Base-by-base conservation (phyloP, 2,888 invertebrate species). In the Drepana falcataria region DNA sequence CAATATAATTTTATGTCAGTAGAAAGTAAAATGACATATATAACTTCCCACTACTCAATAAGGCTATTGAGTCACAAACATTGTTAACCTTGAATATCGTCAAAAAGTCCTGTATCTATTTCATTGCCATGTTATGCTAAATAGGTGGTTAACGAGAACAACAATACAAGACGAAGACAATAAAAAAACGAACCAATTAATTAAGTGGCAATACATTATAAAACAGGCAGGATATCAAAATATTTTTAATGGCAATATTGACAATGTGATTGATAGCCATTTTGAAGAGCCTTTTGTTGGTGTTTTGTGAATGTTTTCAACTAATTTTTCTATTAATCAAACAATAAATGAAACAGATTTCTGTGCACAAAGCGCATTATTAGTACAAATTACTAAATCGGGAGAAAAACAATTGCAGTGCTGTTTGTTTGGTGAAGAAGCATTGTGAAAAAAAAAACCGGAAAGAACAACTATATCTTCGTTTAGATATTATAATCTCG, bases 261-360 rank as follows among this genome's bases (percentile, higher is more conserved):
- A 90, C 89, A 90, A 88, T 79, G 73, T 87, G 82, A 88, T 88
- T 89, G 88, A 90, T 90, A 89, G 91, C 91, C 91, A 91, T 91
- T 91, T 91, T 91, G 89, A 87, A 87, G 84, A 91, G 86, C 81
- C 90, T 91, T 91, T 91, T 91, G 91, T 91, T 91, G 82, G 91
- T 91, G 91, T 91, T 91, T 91, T 91, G 87, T 91, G 90, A 89
- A 91, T 89, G 90, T 91, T 91, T 91, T 91, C 83, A 85, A 81
- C 71, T 70, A 82, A 81, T 77, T 80, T 82, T 83, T 81, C 70
- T 74, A 73, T 68, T 78, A 82, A 70, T 83, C 79, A 71, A 79
- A 74, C 72, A 69, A 66, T 77, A 21, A 21, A 75, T 61, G 57
- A 77, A 62, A 69, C 68, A 73, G 65, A 57, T 64, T 69, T 61